Percentiles rank a stretch among this genome's conserved stretches.
phyloP scores from a whole-genome alignment of 2,888 invertebrate species.

The Lydus trimaculatus region DNA sequence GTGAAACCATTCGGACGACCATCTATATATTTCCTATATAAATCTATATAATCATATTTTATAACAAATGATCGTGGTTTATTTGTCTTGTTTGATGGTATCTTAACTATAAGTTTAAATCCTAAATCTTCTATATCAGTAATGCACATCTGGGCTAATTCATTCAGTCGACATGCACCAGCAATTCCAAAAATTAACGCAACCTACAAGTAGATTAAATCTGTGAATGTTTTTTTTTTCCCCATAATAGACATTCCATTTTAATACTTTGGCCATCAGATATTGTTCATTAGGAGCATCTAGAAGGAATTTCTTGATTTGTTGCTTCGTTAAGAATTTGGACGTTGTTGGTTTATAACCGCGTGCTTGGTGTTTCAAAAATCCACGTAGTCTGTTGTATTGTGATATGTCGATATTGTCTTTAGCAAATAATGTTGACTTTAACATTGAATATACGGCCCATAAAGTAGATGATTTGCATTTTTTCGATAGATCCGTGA shows the following conservation, averaged over 20 bases:
- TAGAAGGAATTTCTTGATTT: constrained; percentile 40
- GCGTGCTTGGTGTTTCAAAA: constrained; percentile 38
- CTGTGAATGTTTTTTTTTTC: too few relatives aligned
- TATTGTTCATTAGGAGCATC: constrained; percentile 40
- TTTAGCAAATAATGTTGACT: constrained; percentile 16
- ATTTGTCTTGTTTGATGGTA: constrained; percentile 29
- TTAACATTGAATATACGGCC: constrained; percentile 24
- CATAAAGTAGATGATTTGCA: constrained; percentile 25
- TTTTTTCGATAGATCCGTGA: constrained; percentile 18
- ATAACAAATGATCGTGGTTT: constrained; percentile 29
- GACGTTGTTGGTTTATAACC: constrained; percentile 44
- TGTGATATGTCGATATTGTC: constrained; percentile 20
- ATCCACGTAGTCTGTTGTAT: constrained; percentile 24
- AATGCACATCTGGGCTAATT: constrained; percentile 28
- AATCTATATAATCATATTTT: constrained; percentile 12
- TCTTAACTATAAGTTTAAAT: constrained; percentile 17
- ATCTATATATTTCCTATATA: constrained; percentile 24
- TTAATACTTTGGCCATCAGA: constrained; percentile 36
- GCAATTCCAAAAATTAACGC: constrained; percentile 31
- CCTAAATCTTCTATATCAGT: constrained; percentile 26
- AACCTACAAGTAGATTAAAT: constrained; percentile 19
- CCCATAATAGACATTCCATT: too few relatives aligned
- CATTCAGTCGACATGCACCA: constrained; percentile 33
- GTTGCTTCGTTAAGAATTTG: constrained; percentile 35
- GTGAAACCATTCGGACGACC: constrained; percentile 16